These are phyloP conservation scores for Plectus sambesii DNA, from an alignment of 1,140 invertebrate species.

Conservation along the genomic window DNA sequence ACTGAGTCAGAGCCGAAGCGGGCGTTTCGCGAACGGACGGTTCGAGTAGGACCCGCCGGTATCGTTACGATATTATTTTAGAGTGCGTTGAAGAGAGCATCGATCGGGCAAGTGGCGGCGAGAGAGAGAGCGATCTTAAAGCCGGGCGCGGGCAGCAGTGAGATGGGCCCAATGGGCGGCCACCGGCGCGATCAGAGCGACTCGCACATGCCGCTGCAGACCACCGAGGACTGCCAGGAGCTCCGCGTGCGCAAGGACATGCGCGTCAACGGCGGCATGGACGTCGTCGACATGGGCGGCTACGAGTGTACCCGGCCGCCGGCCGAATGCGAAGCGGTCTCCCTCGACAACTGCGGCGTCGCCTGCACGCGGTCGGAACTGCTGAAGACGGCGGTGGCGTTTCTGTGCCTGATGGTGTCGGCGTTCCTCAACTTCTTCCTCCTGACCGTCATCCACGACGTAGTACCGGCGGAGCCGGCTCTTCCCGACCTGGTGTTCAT, in stretches of 20 bases:
- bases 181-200: slow-evolving; percentile 31
- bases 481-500: slow-evolving; percentile 42
- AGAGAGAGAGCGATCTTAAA: too few relatives aligned
- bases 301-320: background rate
- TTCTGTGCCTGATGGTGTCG: slow-evolving; percentile 37
- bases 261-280: background rate
- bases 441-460: slow-evolving; percentile 43
- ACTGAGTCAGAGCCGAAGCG: too few relatives aligned
- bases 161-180: slow-evolving; percentile 25
- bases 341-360: background rate
- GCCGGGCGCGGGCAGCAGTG: too few relatives aligned
- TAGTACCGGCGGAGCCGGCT: slow-evolving; percentile 33
- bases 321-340: background rate
- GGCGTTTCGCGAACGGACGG: too few relatives aligned
- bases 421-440: slow-evolving; percentile 45
- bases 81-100: too few relatives aligned
- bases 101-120: too few relatives aligned
- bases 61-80: too few relatives aligned
- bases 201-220: slow-evolving; percentile 28
- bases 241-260: slow-evolving; percentile 1
- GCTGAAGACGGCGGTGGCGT: slow-evolving; percentile 38
- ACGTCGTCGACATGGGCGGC: background rate
- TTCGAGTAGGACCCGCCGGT: too few relatives aligned
- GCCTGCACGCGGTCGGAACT: slow-evolving; percentile 28
- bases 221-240: slow-evolving; percentile 17